Evolutionary conservation across 2,797 vertebrate species (phyloP).

Genomic region (Notoglanidium macrostoma): DNA sequence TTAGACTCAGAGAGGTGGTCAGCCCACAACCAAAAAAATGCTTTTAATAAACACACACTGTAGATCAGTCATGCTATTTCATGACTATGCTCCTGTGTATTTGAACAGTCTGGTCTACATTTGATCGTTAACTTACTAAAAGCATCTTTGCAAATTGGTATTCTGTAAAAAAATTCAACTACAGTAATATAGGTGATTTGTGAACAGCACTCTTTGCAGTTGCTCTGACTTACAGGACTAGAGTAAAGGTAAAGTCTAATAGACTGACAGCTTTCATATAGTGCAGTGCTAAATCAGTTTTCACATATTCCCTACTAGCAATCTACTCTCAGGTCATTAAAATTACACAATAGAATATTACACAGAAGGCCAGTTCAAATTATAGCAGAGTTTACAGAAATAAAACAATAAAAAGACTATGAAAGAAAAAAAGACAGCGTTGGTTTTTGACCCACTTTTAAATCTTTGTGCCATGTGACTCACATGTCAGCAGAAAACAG

Average conservation of each 20-base stretch:
- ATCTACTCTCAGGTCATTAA: background rate
- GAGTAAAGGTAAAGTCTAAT: slow-evolving; percentile 18
- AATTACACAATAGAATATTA: background rate
- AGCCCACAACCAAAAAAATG: background rate
- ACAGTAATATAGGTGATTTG: background rate
- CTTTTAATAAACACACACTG: background rate
- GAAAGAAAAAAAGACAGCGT: background rate
- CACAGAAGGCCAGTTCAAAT: background rate
- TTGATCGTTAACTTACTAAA: background rate
- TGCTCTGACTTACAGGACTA: background rate
- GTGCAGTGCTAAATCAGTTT: background rate
- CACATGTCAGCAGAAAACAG: background rate
- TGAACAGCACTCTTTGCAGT: background rate
- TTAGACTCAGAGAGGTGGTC: background rate
- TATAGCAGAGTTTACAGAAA: slow-evolving; percentile 14
- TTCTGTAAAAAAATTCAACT: background rate
- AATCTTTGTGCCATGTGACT: background rate
- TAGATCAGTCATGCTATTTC: background rate
- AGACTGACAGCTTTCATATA: background rate
- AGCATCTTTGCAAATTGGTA: background rate
- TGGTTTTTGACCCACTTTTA: background rate
- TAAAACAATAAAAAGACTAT: background rate
- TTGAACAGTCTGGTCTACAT: background rate
- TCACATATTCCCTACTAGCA: background rate
- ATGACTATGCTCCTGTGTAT: background rate